phyloP scores from a whole-genome alignment of 53 echinoderm and acorn worm genomes.

The Astropecten irregularis region DNA sequence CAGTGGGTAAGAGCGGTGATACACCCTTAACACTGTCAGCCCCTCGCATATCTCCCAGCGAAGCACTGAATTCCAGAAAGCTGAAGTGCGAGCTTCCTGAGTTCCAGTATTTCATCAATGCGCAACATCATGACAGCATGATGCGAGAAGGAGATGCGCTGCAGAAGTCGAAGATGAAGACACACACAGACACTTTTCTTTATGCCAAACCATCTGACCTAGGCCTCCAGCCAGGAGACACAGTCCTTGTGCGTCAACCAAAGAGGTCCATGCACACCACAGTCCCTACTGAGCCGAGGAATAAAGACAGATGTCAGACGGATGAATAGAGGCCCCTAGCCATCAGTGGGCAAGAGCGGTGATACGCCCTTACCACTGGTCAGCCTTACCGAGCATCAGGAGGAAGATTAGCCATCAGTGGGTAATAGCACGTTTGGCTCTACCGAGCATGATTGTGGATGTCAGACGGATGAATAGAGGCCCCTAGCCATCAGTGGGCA shows the following conservation, averaged over 20 bases:
- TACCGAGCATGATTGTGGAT: too few species aligned
- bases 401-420: too few species aligned
- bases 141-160: conserved; percentile 5
- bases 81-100: conserved; percentile 44
- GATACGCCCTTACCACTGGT: too few species aligned
- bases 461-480: too few species aligned
- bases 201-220: conserved; percentile 30
- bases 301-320: too few species aligned
- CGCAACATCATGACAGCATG: background rate
- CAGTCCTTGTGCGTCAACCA: conserved; percentile 59
- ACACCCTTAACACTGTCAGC: conserved; percentile 59
- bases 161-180: conserved; percentile 60
- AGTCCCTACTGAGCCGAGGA: too few species aligned
- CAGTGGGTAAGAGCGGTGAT: too few species aligned
- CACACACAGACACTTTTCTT: conserved; percentile 1
- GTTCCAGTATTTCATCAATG: background rate
- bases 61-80: conserved; percentile 26
- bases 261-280: conserved; percentile 47
- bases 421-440: too few species aligned
- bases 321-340: too few species aligned
- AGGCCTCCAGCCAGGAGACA: conserved; percentile 59
- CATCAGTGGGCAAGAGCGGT: too few species aligned
- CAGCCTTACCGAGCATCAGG: too few species aligned
- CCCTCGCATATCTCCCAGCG: conserved; percentile 12
- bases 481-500: too few species aligned